Base-by-base conservation (phyloP, 2,888 invertebrate genomes). In the Ochlodes sylvanus region DNA sequence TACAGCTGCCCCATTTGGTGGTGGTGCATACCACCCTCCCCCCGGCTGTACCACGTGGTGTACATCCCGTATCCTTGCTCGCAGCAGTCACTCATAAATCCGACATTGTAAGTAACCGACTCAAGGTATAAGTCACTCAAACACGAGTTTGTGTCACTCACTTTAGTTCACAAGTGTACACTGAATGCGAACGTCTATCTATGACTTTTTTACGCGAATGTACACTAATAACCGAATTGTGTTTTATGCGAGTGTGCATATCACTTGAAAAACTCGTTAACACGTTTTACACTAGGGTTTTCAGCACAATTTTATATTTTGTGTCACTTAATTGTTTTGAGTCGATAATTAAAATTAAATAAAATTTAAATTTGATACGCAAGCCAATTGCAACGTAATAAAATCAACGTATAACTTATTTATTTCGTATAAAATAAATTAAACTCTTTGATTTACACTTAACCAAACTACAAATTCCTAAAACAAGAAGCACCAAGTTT, bases 1-100 rank as follows among this genome's bases (percentile, higher is more conserved):
- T 93, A 94, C 81, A 94, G 81, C 81, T 90, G 94, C 69, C 90
- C 94, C 92, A 93, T 92, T 76, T 94, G 93, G 76, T 93, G 93
- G 74, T 93, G 94, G 81, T 93, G 93, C 85, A 93, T 89, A 14
- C 93, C 92, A 76, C 90, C 85, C 73, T 94, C 94, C 72, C 93
- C 93, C 64, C 94, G 86, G 77, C 92, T 92, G 83, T 94, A 94
- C 94, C 94, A 94, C 78, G 94, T 94, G 75, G 94, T 93, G 78
- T 94, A 94, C 94, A 94, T 94, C 70, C 90, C 91, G 84, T 87
- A 90, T 73, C 80, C 81, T 71, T 85, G 87, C 69, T 92, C 92
- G 71, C 85, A 83, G 79, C 85, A 88, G 77, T 90, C 90, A 85
- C 87, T 92, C 92, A 92, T 92, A 89, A 84, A 88, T 85, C 82